Percentiles rank a stretch among this genome's conserved stretches.
phyloP scores from a whole-genome alignment of 2,797 vertebrate genomes.

The Avahi laniger region DNA sequence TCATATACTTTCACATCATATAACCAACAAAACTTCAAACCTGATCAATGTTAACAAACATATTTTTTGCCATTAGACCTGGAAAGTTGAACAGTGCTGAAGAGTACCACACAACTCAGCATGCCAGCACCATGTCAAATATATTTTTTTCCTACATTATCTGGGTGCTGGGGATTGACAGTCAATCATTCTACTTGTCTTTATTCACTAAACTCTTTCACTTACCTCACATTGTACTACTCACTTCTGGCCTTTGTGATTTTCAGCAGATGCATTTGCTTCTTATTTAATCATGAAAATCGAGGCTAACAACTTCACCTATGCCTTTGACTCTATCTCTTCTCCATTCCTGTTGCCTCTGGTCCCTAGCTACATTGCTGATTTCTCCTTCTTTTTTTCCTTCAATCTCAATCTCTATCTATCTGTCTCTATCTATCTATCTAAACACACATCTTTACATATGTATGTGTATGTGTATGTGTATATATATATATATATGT shows the following conservation, averaged over 20 bases:
- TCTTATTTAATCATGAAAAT: neutral
- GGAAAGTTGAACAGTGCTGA: neutral
- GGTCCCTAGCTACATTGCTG: neutral
- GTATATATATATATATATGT: too few species aligned
- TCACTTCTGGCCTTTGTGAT: neutral
- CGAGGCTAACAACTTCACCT: neutral
- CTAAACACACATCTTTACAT: neutral
- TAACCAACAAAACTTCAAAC: neutral
- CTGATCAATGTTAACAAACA: neutral
- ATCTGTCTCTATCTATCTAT: neutral
- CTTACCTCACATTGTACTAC: neutral
- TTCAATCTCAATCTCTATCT: neutral
- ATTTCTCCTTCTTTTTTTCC: neutral
- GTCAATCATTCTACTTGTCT: neutral
- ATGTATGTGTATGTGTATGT: neutral
- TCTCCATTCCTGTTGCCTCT: neutral
- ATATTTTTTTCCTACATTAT: neutral
- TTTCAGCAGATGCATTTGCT: neutral
- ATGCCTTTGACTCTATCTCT: neutral
- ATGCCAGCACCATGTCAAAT: neutral
- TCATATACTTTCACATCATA: neutral
- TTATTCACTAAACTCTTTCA: neutral
- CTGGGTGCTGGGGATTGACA: neutral
- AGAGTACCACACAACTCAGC: neutral
- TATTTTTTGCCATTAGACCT: neutral